Conservation (phyloP, 2,113 vertebrate species). For the Corvus hawaiiensis region DNA sequence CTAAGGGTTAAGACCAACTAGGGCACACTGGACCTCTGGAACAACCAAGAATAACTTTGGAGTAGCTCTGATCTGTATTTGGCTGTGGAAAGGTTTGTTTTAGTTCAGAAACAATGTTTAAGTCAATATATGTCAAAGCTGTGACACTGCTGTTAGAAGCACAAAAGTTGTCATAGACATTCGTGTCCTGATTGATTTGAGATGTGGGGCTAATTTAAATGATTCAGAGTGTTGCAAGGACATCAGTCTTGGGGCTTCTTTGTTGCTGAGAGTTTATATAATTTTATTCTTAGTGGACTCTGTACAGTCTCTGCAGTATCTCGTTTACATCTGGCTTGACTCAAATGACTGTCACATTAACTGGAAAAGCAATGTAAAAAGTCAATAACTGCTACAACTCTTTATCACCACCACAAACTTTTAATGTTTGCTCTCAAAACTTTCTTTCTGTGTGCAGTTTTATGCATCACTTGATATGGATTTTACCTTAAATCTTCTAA, state of each 20-base stretch:
- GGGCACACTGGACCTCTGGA: neutral
- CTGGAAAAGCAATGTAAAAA: neutral
- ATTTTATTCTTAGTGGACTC: neutral
- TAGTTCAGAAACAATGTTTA: neutral
- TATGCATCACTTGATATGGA: neutral
- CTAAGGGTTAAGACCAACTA: neutral
- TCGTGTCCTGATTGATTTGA: neutral
- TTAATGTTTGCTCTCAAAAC: conserved; percentile 7
- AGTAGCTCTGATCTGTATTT: neutral
- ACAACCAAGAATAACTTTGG: neutral
- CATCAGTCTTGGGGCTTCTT: neutral
- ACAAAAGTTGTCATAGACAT: neutral
- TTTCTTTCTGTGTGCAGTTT: neutral
- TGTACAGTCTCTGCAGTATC: neutral
- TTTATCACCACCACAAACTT: conserved; percentile 9
- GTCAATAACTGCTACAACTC: neutral
- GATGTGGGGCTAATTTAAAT: neutral
- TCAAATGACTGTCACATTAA: conserved; percentile 6
- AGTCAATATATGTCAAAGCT: neutral
- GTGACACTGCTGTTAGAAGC: neutral
- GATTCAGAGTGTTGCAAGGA: neutral
- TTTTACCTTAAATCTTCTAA: conserved; percentile 15
- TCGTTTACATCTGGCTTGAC: neutral
- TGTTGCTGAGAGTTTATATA: neutral
- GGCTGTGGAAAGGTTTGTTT: neutral